Conservation (phyloP, 2,888 invertebrate species). For the Ceraclea dissimilis region DNA sequence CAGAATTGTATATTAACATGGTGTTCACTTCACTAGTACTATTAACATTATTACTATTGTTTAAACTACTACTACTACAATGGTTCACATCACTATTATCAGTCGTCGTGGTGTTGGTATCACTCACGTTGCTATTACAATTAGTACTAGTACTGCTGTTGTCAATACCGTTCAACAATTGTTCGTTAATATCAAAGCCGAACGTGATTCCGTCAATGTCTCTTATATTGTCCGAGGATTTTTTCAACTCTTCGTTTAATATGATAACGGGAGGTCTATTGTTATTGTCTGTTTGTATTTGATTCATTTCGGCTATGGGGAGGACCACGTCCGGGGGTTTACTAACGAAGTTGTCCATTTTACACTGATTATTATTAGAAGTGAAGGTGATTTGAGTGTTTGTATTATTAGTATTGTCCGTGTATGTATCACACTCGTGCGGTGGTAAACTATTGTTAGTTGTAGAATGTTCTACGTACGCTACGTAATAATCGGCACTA, state of each 20-base stretch:
- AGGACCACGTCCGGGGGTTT: constrained; percentile 37
- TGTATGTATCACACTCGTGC: constrained; percentile 7
- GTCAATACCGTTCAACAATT: constrained; percentile 47
- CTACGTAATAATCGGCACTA: constrained; percentile 17
- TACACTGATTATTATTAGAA: neutral
- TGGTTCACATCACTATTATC: neutral
- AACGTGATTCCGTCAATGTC: constrained; percentile 68
- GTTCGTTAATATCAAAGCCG: constrained; percentile 72
- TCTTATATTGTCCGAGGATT: constrained; percentile 36
- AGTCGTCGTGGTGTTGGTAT: neutral
- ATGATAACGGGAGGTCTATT: constrained; percentile 67
- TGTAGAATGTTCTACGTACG: constrained; percentile 13
- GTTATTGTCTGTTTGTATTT: constrained; percentile 3
- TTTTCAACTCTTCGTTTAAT: constrained; percentile 50
- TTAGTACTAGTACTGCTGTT: neutral
- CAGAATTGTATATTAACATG: constrained; percentile 23
- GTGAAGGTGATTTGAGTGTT: constrained; percentile 8
- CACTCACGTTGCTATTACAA: neutral
- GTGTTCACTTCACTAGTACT: neutral
- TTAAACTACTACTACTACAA: too few species aligned
- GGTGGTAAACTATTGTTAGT: constrained; percentile 3
- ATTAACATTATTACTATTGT: too few species aligned
- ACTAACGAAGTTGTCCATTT: constrained; percentile 25
- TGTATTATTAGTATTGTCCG: constrained; percentile 2
- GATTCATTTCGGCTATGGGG: constrained; percentile 29